phyloP scores from a whole-genome alignment of 30 jellyfish, hydroid and myxozoan species.

The Phacellophora camtschatica region DNA sequence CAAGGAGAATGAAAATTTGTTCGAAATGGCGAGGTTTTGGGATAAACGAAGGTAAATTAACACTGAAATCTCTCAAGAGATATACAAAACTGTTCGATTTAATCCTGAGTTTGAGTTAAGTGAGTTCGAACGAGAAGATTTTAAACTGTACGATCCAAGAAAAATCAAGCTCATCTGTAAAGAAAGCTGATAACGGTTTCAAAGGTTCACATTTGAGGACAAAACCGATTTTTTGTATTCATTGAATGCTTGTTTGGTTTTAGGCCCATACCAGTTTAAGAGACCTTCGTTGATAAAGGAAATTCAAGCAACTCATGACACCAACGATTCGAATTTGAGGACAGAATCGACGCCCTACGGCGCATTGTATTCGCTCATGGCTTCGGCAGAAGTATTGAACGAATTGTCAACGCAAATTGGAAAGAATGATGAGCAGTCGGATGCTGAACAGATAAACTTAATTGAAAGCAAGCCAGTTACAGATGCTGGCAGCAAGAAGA shows the following conservation, averaged over 20 bases:
- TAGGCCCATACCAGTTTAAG: constrained; percentile 17
- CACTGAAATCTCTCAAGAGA: too few species aligned
- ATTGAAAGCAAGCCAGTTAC: constrained; percentile 9
- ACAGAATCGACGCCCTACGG: neutral
- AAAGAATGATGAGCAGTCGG: neutral
- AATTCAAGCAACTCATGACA: neutral
- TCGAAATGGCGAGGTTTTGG: too few species aligned
- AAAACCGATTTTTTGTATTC: too few species aligned
- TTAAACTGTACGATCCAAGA: too few species aligned
- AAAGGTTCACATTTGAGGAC: too few species aligned
- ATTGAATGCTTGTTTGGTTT: neutral
- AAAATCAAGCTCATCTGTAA: too few species aligned
- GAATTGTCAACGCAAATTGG: constrained; percentile 17
- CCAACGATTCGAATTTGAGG: neutral
- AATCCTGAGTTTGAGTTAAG: too few species aligned
- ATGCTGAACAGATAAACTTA: constrained; percentile 20
- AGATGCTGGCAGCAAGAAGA: neutral
- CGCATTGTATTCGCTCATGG: constrained; percentile 19
- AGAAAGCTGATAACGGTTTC: too few species aligned
- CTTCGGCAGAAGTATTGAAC: constrained; percentile 12
- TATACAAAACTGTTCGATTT: too few species aligned
- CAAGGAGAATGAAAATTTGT: too few species aligned
- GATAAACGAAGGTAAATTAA: too few species aligned
- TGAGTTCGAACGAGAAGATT: too few species aligned
- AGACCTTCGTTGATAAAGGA: neutral